phyloP scores from a whole-genome alignment of 1,140 invertebrate genomes.

The Brachionus sp. region DNA sequence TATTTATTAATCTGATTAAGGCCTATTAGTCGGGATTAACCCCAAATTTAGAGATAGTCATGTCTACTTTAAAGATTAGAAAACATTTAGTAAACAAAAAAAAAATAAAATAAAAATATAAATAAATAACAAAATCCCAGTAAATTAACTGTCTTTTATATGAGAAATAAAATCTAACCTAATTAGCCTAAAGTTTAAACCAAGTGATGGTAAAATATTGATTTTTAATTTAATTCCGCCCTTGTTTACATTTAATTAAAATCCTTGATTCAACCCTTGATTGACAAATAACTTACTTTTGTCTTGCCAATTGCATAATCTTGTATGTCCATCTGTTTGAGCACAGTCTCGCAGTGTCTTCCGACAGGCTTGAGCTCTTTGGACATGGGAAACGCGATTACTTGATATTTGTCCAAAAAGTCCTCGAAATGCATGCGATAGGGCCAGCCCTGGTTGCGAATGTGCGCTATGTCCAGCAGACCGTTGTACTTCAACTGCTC shows the following conservation, averaged over 20 bases:
- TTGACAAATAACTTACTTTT: conserved; percentile 4
- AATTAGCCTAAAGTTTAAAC: not conserved
- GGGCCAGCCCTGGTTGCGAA: conserved; percentile 54
- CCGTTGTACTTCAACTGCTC: conserved; percentile 66
- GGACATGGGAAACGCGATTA: not conserved
- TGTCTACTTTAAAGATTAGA: conserved; percentile 18
- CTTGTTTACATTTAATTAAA: conserved; percentile 34
- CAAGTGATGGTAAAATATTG: conserved; percentile 24
- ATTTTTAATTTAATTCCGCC: not conserved
- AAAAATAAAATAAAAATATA: too few species aligned
- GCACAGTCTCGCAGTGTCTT: conserved; percentile 21
- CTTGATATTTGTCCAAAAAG: conserved; percentile 51
- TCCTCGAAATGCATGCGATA: conserved; percentile 53
- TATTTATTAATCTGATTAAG: conserved; percentile 34
- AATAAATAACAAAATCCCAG: not conserved
- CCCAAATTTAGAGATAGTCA: not conserved
- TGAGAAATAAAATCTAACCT: conserved; percentile 8
- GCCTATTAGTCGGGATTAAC: conserved; percentile 31
- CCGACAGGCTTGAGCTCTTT: not conserved
- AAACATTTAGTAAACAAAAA: conserved; percentile 9
- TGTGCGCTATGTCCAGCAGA: conserved; percentile 52
- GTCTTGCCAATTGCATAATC: conserved; percentile 40
- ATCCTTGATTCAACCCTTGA: not conserved
- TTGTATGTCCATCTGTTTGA: conserved; percentile 11
- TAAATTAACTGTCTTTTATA: not conserved